A percentile compares a stretch with the other conserved stretches of the same genome.
Evolutionary conservation across 1,140 invertebrate species (phyloP).

Genomic region (Bombus affinis): DNA sequence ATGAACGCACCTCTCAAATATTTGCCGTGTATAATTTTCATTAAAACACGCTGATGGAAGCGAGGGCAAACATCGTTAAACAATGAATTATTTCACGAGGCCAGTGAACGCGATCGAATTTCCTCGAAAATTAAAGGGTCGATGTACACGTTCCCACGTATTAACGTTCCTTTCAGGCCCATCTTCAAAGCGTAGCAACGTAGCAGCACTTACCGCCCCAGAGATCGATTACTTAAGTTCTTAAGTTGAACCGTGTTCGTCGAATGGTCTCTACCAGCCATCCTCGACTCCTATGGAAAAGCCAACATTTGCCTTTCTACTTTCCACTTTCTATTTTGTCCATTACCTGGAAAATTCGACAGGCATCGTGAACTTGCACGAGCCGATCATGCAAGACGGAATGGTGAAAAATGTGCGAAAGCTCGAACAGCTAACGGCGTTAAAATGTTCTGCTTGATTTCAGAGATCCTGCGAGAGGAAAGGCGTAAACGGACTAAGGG

Average conservation of each 20-base stretch:
- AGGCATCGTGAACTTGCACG: neutral
- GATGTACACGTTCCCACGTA: neutral
- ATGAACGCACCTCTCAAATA: constrained; percentile 16
- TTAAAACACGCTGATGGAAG: constrained; percentile 11
- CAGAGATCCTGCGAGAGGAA: neutral
- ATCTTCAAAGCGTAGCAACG: neutral
- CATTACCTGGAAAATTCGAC: neutral
- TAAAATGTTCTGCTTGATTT: constrained; percentile 16
- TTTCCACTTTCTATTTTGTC: neutral
- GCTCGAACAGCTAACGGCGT: neutral
- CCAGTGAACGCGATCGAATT: neutral
- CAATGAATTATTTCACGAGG: neutral
- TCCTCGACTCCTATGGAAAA: neutral
- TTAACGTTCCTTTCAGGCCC: neutral
- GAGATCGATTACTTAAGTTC: neutral
- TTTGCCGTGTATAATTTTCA: constrained; percentile 23
- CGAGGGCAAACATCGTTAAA: neutral
- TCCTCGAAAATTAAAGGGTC: neutral
- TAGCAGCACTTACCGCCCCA: neutral
- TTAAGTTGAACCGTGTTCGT: neutral
- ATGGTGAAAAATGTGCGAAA: neutral
- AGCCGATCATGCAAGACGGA: neutral
- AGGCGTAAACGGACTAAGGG: neutral
- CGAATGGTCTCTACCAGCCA: no score
- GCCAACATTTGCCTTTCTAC: neutral